Conservation (phyloP, 2,888 invertebrate genomes). For the Cephus pulcher region DNA sequence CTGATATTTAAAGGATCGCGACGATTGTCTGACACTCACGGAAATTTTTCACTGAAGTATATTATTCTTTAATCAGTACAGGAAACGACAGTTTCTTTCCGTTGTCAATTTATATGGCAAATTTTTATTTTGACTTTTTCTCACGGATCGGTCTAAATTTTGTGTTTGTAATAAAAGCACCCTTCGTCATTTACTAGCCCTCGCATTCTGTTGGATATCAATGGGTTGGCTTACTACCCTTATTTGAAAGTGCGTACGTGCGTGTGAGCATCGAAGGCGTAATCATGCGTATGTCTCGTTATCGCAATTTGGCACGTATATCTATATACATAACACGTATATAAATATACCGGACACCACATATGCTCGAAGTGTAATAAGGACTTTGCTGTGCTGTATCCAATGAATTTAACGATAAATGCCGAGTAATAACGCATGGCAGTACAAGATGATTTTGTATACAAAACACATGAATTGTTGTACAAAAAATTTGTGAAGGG, state of each 20-base stretch:
- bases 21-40: no score
- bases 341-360: no score
- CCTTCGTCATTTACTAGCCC: neutral
- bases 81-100: no score
- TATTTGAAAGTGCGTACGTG: slow-evolving; percentile 1
- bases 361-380: neutral
- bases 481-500: neutral
- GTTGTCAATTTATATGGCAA: neutral
- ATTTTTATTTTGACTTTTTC: neutral
- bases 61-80: no score
- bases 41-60: no score
- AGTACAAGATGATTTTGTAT: neutral
- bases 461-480: neutral
- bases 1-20: no score
- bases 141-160: neutral
- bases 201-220: neutral
- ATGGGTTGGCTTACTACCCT: neutral
- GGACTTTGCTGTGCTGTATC: neutral
- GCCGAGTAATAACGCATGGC: neutral
- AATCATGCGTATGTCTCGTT: neutral
- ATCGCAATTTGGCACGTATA: neutral
- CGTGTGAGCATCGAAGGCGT: neutral
- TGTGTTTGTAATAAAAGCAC: neutral
- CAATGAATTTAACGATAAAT: neutral
- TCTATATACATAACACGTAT: neutral